phyloP scores from a whole-genome alignment of 2,888 invertebrate genomes.

The Hartigia nigra region DNA sequence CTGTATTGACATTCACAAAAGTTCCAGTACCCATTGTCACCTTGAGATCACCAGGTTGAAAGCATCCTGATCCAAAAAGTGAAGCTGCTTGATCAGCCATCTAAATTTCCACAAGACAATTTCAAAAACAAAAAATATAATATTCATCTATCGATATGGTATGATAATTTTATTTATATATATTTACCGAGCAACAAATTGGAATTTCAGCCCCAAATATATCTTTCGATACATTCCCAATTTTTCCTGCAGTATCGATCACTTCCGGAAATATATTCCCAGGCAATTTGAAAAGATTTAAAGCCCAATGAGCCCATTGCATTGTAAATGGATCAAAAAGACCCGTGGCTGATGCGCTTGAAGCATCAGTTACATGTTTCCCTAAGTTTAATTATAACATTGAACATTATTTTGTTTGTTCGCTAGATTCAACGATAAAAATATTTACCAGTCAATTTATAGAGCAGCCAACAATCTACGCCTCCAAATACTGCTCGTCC shows the following conservation, averaged over 20 bases:
- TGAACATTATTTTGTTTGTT: not conserved
- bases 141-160: slow-evolving; percentile 27
- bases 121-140: not conserved
- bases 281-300: slow-evolving; percentile 80
- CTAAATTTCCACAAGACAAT: slow-evolving; percentile 63
- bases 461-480: slow-evolving; percentile 92
- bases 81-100: slow-evolving; percentile 92
- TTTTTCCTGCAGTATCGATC: slow-evolving; percentile 80
- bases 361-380: slow-evolving; percentile 86
- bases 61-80: slow-evolving; percentile 88
- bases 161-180: slow-evolving; percentile 12
- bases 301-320: slow-evolving; percentile 83
- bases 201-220: slow-evolving; percentile 84
- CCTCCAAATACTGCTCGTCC: slow-evolving; percentile 85
- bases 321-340: slow-evolving; percentile 93
- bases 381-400: slow-evolving; percentile 37
- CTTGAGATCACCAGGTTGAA: slow-evolving; percentile 82
- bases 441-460: slow-evolving; percentile 75
- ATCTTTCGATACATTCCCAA: slow-evolving; percentile 74
- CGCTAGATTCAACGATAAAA: slow-evolving; percentile 23
- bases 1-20: slow-evolving; percentile 88
- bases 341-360: slow-evolving; percentile 91
- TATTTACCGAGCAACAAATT: slow-evolving; percentile 80
- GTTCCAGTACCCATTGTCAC: slow-evolving; percentile 93
- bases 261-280: slow-evolving; percentile 81